phyloP scores from a whole-genome alignment of 2,113 vertebrate genomes.

The Brachypodius melanocephalos region DNA sequence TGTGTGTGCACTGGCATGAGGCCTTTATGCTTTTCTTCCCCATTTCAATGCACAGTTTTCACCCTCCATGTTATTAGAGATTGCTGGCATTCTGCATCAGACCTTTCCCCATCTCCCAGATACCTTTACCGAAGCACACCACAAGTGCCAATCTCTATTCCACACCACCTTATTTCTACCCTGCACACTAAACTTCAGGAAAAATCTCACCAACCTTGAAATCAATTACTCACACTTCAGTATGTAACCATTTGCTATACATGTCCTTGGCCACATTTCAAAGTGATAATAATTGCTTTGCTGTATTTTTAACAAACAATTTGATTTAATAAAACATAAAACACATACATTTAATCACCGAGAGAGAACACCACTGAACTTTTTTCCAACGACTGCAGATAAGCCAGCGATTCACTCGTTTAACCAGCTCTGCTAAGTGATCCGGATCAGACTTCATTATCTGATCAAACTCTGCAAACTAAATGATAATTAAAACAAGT shows the following conservation, averaged over 20 bases:
- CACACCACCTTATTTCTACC: not conserved
- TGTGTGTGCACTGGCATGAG: not conserved
- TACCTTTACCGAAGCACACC: not conserved
- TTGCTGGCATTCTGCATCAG: not conserved
- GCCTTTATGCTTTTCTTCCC: not conserved
- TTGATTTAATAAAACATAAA: not conserved
- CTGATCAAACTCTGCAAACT: conserved; percentile 98
- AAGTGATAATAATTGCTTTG: not conserved
- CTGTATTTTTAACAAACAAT: not conserved
- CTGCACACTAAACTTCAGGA: not conserved
- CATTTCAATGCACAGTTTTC: not conserved
- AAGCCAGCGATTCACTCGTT: conserved; percentile 94
- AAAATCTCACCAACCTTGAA: not conserved
- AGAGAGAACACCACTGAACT: conserved; percentile 93
- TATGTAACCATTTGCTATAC: not conserved
- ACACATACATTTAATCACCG: conserved; percentile 92
- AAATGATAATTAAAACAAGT: not conserved
- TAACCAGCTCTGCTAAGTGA: conserved; percentile 91
- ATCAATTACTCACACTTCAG: not conserved
- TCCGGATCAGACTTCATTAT: conserved; percentile 99
- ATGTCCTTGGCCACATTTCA: not conserved
- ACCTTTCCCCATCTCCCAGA: not conserved
- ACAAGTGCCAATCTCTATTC: not conserved
- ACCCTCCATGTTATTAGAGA: not conserved
- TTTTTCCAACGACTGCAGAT: conserved; percentile 99